These are phyloP conservation scores for Rhingia campestris DNA, from an alignment of 2,888 invertebrate species.

Conservation along the genomic window DNA sequence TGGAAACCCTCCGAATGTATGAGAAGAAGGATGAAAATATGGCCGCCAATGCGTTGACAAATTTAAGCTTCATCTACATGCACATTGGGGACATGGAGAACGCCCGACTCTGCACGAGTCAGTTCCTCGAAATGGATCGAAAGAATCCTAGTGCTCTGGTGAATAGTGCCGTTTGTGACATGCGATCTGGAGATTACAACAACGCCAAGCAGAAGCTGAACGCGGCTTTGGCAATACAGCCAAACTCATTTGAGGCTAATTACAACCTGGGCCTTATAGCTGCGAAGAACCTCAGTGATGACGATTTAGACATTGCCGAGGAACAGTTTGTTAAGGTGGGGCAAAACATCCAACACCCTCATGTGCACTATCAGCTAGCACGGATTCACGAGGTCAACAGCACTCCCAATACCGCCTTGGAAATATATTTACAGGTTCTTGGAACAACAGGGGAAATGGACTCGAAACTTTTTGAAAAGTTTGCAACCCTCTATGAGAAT, in stretches of 20 bases:
- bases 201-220: conserved; percentile 89
- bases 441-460: conserved; percentile 93
- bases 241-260: conserved; percentile 92
- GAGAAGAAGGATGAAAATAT: conserved; percentile 93
- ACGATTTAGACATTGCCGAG: conserved; percentile 89
- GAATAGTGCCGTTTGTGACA: conserved; percentile 92
- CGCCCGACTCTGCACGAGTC: conserved; percentile 89
- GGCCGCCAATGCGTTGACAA: conserved; percentile 92
- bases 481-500: conserved; percentile 94
- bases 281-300: conserved; percentile 81
- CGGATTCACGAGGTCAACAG: conserved; percentile 86
- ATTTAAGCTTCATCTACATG: conserved; percentile 91
- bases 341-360: conserved; percentile 83
- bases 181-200: conserved; percentile 87
- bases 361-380: conserved; percentile 89
- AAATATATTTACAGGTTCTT: conserved; percentile 89
- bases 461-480: conserved; percentile 92
- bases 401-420: conserved; percentile 85
- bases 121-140: conserved; percentile 88
- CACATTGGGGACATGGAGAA: conserved; percentile 91
- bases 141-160: conserved; percentile 92
- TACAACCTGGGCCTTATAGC: conserved; percentile 88
- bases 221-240: conserved; percentile 90
- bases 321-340: conserved; percentile 86
- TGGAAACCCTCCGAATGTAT: conserved; percentile 92